Evolutionary conservation across 2,888 invertebrate genomes (phyloP), one percentile per base, ranked within the genome.

Genomic region (Dryocosmus kuriphilus): DNA sequence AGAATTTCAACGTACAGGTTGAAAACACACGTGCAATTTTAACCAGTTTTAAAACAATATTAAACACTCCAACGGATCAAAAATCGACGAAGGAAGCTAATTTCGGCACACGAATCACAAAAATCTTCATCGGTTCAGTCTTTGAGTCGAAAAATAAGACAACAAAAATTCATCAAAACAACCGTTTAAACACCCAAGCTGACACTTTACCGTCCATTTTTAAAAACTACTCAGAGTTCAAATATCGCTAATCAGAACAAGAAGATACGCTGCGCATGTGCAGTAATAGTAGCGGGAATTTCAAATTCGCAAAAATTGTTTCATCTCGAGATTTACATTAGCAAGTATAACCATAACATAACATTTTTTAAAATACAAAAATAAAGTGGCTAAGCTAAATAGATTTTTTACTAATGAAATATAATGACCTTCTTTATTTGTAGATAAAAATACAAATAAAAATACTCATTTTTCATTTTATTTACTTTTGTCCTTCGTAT

Each of bases 191-290:
- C 27, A 46, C 46, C 11, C 46, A 67, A 67, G 30, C 67, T 67
- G 67, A 27, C 67, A 67, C 19, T 67, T 67, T 46, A 46, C 16
- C 67, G 41, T 67, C 67, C 67, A 67, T 67, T 67, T 67, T 67
- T 67, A 67, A 46, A 67, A 46, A 24, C 5, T 27, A 27, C 9
- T n/a, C 19, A 6, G 14, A 9, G 46, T 67, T 67, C 27, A 41
- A 46, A 67, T 46, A 4, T 7, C n/a, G 2, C 67, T 46, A 67
- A 67, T 67, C 19, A 19, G 0, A 3, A n/a, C n/a, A 27, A 41
- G 0, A 24, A 27, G 8, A 9, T 1, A 24, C 9, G 4, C 19
- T 35, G 46, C 67, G 24, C 67, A 46, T 41, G 67, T 14, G 65
- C 24, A 35, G 16, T 7, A 22, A 46, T 14, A 27, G 41, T 19